Evolutionary conservation across 2,113 vertebrate species (phyloP), one percentile per base, ranked within the genome.

Genomic region (Papio anubis): DNA sequence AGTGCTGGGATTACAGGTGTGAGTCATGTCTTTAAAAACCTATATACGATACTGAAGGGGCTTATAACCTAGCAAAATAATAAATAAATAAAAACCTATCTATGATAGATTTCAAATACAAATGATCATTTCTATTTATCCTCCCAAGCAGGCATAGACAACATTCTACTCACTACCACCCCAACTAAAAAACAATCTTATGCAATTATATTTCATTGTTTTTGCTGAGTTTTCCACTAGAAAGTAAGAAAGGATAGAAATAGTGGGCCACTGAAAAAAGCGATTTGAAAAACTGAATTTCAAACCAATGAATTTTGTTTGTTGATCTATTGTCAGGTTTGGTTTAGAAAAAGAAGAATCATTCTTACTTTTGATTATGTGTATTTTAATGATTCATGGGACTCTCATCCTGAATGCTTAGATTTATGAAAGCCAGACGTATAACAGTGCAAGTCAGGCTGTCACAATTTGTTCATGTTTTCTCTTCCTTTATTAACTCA

Each of bases 281-380:
- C n/a, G 48, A 81, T 81, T 90, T 85, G 25, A 23, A 88, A 92
- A 86, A 83, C 35, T 40, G 11, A 38, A 88, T 94, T 88, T 90
- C 78, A 95, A 96, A 91, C 17, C 20, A 94, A 43, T 61, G 10
- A 91, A 95, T 90, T 95, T 68, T 92, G 40, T 79, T 73, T 88
- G 52, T 48, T 86, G 81, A 13, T 93, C 38, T 92, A 40, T 48
- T 85, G 21, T 88, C 45, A 76, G 73, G 38, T 94, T 90, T 72
- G 25, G 70, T 59, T 92, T 87, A 40, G 55, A 14, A 76, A 64
- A 79, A 78, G 35, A 79, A 93, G 95, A 93, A 94, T 68, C 57
- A 82, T 64, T 94, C 78, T 90, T 57, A 66, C 38, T 94, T 84
- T 93, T 30, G n/a, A 95, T 75, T 94, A 81, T 59, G 4, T 30